These are phyloP conservation scores for Trachops cirrhosus DNA, from an alignment of 2,797 vertebrate species.

Conservation along the genomic window DNA sequence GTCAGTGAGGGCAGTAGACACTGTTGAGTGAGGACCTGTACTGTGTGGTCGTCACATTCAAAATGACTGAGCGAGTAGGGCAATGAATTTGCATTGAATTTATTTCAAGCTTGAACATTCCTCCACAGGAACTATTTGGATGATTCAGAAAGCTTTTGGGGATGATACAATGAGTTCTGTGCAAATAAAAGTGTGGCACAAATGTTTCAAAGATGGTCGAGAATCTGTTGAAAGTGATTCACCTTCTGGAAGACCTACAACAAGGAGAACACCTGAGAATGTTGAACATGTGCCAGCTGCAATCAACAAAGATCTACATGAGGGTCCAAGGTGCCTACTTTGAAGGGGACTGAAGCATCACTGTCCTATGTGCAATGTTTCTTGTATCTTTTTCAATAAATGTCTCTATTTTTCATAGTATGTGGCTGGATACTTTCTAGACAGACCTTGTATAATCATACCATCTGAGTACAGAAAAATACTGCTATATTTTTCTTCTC, in stretches of 20 bases:
- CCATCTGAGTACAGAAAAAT: not conserved
- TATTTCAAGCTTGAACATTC: not conserved
- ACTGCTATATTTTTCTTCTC: not conserved
- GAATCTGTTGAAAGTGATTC: not conserved
- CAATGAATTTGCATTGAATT: not conserved
- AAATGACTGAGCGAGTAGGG: not conserved
- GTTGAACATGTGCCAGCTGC: not conserved
- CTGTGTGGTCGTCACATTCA: not conserved
- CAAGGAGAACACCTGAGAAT: not conserved
- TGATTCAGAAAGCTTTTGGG: not conserved
- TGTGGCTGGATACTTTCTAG: not conserved
- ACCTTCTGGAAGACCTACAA: not conserved
- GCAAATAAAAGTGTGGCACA: not conserved
- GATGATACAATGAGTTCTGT: not conserved
- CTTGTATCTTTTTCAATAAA: not conserved
- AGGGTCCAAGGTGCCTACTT: not conserved
- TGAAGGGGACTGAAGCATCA: not conserved
- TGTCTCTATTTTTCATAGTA: not conserved
- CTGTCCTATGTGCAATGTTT: not conserved
- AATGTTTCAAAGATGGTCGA: not conserved
- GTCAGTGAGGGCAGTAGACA: not conserved
- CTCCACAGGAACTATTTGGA: not conserved
- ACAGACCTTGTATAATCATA: not conserved
- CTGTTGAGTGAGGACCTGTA: not conserved
- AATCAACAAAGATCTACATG: not conserved